Base-by-base conservation (phyloP, 1,140 invertebrate species). In the Musca domestica region DNA sequence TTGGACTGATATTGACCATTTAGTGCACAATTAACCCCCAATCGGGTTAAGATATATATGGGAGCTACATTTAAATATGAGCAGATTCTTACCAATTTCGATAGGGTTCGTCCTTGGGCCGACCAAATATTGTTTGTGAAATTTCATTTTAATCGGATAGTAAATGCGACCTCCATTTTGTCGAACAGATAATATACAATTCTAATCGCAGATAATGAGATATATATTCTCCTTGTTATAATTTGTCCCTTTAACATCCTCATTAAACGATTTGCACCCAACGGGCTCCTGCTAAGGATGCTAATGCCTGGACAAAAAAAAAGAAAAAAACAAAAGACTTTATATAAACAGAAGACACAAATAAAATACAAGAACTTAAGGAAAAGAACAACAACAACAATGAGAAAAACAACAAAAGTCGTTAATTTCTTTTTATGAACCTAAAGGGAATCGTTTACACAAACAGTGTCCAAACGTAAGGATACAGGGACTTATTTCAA, bases 341-440 rank as follows among this genome's bases (percentile, higher is more conserved):
- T n/a, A 25, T 7, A 47, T n/a, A 48, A 20, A 64, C 41, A 41
- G 4, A 58, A n/a, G 15, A 58, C 17, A 34, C 23, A 1, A 58
- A 30, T 2, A 10, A 30, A 7, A 23, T 10, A 58, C 1, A 17
- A 27, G 41, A 20, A 61, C 27, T n/a, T 3, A 27, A 27, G 15
- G 2, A 20, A 41, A 61, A 41, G 27, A 12, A 61, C 19, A 22
- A 61, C 23, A 56, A 41, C 17, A 61, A 41, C 27, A 34, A 61
- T 0, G 34, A 34, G 1, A 61, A 56, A 20, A 61, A 20, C 49
- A 69, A 68, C 47, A 67, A 73, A 70, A 73, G 74, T 70, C 76
- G 78, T 81, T 81, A 81, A 81, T 81, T 81, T 81, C 78, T 78
- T 81, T 80, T 79, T 81, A 81, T 81, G 79, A 81, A 81, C 78